Percentiles rank a stretch among this genome's conserved stretches.
Evolutionary conservation across 2,797 vertebrate species (phyloP).

Genomic region (Cheirogaleus major): DNA sequence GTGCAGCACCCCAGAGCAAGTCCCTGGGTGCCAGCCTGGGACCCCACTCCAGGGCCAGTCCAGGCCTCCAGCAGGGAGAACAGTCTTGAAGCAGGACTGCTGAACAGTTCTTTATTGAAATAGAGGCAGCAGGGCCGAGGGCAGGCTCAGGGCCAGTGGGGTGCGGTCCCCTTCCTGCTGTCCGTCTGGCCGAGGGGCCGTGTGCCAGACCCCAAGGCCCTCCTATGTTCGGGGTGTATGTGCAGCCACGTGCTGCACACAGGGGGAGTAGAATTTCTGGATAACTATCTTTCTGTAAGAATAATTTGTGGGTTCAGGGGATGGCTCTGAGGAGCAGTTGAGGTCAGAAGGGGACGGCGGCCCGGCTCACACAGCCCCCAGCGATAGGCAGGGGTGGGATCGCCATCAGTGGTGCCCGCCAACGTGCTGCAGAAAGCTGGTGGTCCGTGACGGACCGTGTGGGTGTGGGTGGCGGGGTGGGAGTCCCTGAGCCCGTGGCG

Average conservation of each 20-base stretch:
- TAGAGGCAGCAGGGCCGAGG: not conserved
- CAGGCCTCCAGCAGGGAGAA: not conserved
- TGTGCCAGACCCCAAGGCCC: conserved; percentile 23
- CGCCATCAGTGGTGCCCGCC: conserved; percentile 73
- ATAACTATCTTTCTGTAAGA: conserved; percentile 75
- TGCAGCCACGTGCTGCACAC: not conserved
- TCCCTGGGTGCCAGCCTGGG: too few relatives aligned
- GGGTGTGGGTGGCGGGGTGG: not conserved
- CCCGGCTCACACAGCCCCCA: conserved; percentile 15
- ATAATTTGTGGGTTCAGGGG: conserved; percentile 64
- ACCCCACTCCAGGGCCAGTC: fast-evolving
- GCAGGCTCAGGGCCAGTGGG: not conserved
- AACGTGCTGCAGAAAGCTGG: conserved; percentile 73
- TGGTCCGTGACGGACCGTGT: not conserved
- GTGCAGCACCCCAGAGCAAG: not conserved
- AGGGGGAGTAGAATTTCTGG: conserved; percentile 8
- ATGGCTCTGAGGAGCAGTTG: conserved; percentile 29
- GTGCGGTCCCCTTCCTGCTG: not conserved
- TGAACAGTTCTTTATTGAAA: conserved; percentile 77
- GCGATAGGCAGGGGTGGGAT: not conserved
- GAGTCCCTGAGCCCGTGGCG: not conserved
- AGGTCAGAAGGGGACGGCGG: not conserved
- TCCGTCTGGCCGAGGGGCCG: not conserved
- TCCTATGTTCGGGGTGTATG: not conserved
- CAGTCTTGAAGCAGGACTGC: not conserved